Base-by-base conservation (phyloP, 2,888 invertebrate species). In the Drosophila incognita region DNA sequence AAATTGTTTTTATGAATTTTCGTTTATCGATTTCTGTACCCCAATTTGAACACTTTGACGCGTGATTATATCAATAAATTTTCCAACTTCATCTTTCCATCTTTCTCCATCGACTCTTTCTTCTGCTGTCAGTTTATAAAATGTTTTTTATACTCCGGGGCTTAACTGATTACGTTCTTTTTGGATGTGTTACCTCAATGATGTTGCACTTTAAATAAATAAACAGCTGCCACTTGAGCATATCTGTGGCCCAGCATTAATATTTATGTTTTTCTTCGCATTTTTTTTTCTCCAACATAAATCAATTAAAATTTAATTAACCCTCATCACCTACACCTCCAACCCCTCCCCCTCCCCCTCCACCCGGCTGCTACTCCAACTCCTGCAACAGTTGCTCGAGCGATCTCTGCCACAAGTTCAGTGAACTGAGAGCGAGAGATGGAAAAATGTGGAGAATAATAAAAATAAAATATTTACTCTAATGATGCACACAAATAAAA, bases 361-460 rank as follows among this genome's bases (percentile, higher is more conserved):
- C 13, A 0, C 6, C 7, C 13, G 0, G 2, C 21, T 13, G 2
- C 46, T 46, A 0, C 46, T 2, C 13, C 13, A 27, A 18, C 27
- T 53, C 15, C 65, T 51, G 27, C 60, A 35, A 38, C 60, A 40
- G 29, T n/a, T 40, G 38, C n/a, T 46, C 21, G 21, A 38, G 27
- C 8, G 62, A 64, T 68, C 72, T 53, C 61, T 42, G 81, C 58
- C 51, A 63, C 61, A 74, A 76, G 84, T 87, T 89, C 84, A 81
- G 5, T 87, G 87, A 87, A 87, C 83, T 40, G 54, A 10, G 46
- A 24, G 27, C 0, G 27, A 27, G 13, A 51, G 49, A 36, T 18
- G 35, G n/a, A 27, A 18, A 54, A 61, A 21, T 46, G 35, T 48
- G 52, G 15, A 49, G 56, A 57, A 61, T 56, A 80, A 80, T 66